Base-by-base conservation (phyloP, 2,888 invertebrate species). In the Parnassius orleans region DNA sequence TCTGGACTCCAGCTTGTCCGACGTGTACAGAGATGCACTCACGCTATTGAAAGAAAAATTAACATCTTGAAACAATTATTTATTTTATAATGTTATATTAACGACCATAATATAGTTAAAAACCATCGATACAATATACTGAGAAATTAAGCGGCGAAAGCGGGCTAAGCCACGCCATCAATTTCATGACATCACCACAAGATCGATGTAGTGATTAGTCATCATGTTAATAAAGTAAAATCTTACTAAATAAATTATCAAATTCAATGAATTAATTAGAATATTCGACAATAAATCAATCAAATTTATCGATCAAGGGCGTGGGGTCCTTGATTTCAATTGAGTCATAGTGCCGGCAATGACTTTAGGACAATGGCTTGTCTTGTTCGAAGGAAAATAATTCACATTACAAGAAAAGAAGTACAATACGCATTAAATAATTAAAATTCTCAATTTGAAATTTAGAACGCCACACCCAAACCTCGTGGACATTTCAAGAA, bases 1-100 rank as follows among this genome's bases (percentile, higher is more conserved):
- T 97, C 92, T 97, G 97, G 86, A 96, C 96, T 89, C 97, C 97
- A 67, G 90, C 90, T 83, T 91, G 90, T 78, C 90, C 90, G 79
- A 94, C 92, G 74, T 94, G 94, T 80, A 94, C 92, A 65, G 93
- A 93, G 86, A 94, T 93, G 86, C 93, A 93, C 87, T 94, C 94
- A 90, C 94, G 93, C 94, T 93, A 82, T 79, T 63, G 67, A 68
- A 65, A 77, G 76, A 76, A 69, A 66, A 71, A 10, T 33, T 33
- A 33, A 33, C 33, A 33, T 33, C 7, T 33, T 7, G 33, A 33
- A 33, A 33, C 1, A 33, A 33, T 33, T 33, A 7, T 33, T 5
- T 33, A 33, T 7, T 33, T 33, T 33, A 7, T 33, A 5, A 33
- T 33, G 0, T 33, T 33, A 7, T 33, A 5, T 33, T 7, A 33